A percentile compares a stretch with the other conserved stretches of the same genome.
phyloP scores from a whole-genome alignment of 2,888 invertebrate species.

The Tenthredo mesomela region DNA sequence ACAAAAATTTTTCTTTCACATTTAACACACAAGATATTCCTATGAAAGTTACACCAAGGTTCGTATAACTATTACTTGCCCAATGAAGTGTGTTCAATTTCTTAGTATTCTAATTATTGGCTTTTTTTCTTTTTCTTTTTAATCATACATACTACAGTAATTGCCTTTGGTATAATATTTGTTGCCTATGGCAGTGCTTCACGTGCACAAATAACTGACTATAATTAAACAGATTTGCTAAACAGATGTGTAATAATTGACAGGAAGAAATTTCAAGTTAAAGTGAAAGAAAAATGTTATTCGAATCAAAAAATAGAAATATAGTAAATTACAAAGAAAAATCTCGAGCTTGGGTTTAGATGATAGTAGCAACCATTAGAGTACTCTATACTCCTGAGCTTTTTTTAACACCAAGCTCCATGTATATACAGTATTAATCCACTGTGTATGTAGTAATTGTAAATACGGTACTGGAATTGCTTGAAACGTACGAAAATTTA shows the following conservation, averaged over 20 bases:
- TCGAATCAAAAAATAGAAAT: slow-evolving; percentile 28
- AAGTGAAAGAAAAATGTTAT: slow-evolving; percentile 31
- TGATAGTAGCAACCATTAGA: not conserved
- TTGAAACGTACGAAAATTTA: not conserved
- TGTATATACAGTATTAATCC: slow-evolving; percentile 28
- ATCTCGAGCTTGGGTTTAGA: slow-evolving; percentile 16
- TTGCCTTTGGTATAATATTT: slow-evolving; percentile 5
- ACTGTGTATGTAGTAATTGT: slow-evolving; percentile 22
- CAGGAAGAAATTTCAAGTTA: slow-evolving; percentile 4
- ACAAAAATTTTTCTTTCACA: slow-evolving; percentile 31
- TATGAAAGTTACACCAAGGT: slow-evolving; percentile 2
- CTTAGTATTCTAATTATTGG: not conserved
- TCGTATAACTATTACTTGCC: slow-evolving; percentile 12
- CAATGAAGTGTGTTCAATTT: slow-evolving; percentile 25
- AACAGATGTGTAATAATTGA: slow-evolving; percentile 8
- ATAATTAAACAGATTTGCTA: not conserved
- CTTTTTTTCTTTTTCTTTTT: slow-evolving; percentile 28
- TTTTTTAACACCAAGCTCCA: not conserved
- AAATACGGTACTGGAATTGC: slow-evolving; percentile 6
- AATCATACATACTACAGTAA: slow-evolving; percentile 12
- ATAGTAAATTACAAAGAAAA: slow-evolving; percentile 22
- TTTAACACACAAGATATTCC: slow-evolving; percentile 13
- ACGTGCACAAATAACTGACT: slow-evolving; percentile 31
- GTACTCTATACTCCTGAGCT: not conserved
- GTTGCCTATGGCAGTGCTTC: not conserved